Evolutionary conservation across 2,888 invertebrate species (phyloP).

Genomic region (Phaedon cochleariae): DNA sequence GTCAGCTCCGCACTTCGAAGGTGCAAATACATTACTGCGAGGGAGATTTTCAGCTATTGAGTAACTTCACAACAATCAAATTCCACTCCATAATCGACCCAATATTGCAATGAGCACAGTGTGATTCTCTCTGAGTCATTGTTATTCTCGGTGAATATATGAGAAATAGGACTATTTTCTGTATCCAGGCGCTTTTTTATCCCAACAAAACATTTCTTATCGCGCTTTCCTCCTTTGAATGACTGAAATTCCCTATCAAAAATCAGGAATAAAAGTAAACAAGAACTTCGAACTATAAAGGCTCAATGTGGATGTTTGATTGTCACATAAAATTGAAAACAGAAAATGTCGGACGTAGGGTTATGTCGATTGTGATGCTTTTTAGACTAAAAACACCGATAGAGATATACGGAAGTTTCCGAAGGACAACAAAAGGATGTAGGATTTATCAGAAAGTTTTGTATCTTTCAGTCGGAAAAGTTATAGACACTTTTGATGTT

Average conservation of each 20-base stretch:
- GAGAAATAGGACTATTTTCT: no score
- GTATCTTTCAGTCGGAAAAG: not conserved
- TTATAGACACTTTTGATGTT: not conserved
- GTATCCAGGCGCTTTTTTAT: constrained; percentile 1
- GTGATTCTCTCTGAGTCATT: not conserved
- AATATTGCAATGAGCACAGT: no score
- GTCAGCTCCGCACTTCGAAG: no score
- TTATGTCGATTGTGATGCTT: constrained; percentile 12
- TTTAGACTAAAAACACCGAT: constrained; percentile 1
- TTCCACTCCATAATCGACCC: no score
- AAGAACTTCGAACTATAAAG: constrained; percentile 21
- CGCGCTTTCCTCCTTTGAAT: not conserved
- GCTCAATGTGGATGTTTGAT: constrained; percentile 25
- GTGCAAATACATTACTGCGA: no score
- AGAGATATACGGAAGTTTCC: not conserved
- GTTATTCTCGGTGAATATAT: not conserved
- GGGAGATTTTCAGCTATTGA: no score
- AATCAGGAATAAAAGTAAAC: constrained; percentile 20
- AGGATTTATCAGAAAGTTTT: not conserved
- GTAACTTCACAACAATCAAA: no score
- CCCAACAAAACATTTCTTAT: constrained; percentile 12
- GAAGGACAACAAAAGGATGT: not conserved
- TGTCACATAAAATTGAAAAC: constrained; percentile 24
- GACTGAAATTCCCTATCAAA: constrained; percentile 13
- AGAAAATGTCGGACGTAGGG: constrained; percentile 19